Evolutionary conservation across 2,113 vertebrate species (phyloP), one percentile per base, ranked within the genome.

Genomic region (Phylloscopus trochiloides): DNA sequence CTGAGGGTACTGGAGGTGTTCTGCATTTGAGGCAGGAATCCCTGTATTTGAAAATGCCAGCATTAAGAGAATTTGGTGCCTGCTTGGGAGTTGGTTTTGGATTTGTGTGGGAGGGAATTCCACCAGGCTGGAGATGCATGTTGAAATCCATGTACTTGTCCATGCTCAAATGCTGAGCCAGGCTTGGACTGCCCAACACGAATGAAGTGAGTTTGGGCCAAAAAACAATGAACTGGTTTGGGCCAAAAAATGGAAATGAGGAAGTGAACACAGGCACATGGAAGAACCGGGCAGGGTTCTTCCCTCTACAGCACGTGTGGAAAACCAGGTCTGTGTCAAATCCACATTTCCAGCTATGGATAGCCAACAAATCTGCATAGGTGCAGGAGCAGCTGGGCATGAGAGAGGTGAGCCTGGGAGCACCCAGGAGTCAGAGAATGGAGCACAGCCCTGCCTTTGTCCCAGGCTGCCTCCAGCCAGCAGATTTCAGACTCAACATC

Each of bases 381-480:
- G 52, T 67, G 58, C 34, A n/a, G 43, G 48, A 38, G 15, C 8
- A 16, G 52, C 28, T 1, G 8, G 42, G 29, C 0, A 1, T 28
- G 76, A 58, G 86, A 31, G 75, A 36, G 28, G 31, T 18, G 67
- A 43, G 50, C 7, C 9, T 3, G 4, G 57, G 34, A 28, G 36
- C 15, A 2, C 70, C 34, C 5, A 6, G 21, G 36, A 40, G 19
- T 7, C 2, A 1, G 14, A 36, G 62, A 15, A 18, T 12, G 47
- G n/a, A 57, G 26, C 9, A 25, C 25, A 57, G 89, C 66, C 20
- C 48, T 88, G 72, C 42, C 42, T 70, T 22, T 50, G 36, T 72
- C 70, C 84, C 43, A 20, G 0, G 0, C 32, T 47, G 59, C 2
- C 78, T 77, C n/a, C 3, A 22, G 6, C 54, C 36, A 36, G 58